Percentiles rank a stretch among this genome's conserved stretches.
phyloP scores from a whole-genome alignment of 2,113 vertebrate genomes.

The Octodon degus region DNA sequence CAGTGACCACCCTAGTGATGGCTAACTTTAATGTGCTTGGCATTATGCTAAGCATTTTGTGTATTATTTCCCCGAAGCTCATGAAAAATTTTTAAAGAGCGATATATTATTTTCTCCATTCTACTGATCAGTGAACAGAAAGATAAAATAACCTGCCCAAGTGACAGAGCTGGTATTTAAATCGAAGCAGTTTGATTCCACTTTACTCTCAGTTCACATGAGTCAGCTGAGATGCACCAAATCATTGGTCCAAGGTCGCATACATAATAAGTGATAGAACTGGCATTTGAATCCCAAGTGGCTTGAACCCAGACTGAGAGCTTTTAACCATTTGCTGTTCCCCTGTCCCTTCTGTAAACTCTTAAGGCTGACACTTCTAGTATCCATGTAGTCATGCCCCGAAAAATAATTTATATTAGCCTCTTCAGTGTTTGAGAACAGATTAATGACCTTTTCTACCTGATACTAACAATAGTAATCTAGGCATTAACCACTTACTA shows the following conservation, averaged over 20 bases:
- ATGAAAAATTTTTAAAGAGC: background rate
- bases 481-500: background rate
- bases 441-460: background rate
- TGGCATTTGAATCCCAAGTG: background rate
- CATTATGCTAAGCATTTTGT: background rate
- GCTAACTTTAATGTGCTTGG: background rate
- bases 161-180: constrained; percentile 11
- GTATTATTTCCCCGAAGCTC: background rate
- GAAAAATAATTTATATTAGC: background rate
- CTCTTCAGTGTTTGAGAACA: background rate
- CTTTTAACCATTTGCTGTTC: background rate
- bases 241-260: background rate
- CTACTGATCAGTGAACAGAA: background rate
- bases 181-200: background rate
- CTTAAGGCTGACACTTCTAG: background rate
- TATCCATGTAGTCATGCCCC: background rate
- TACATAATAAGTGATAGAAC: background rate
- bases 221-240: background rate
- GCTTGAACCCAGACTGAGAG: background rate
- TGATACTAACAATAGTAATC: background rate
- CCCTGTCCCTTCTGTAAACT: background rate
- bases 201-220: constrained; percentile 86
- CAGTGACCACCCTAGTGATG: background rate
- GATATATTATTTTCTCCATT: background rate
- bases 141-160: background rate